Evolutionary conservation across 1,140 invertebrate species (phyloP).

Genomic region (Cyclargus thomasi): DNA sequence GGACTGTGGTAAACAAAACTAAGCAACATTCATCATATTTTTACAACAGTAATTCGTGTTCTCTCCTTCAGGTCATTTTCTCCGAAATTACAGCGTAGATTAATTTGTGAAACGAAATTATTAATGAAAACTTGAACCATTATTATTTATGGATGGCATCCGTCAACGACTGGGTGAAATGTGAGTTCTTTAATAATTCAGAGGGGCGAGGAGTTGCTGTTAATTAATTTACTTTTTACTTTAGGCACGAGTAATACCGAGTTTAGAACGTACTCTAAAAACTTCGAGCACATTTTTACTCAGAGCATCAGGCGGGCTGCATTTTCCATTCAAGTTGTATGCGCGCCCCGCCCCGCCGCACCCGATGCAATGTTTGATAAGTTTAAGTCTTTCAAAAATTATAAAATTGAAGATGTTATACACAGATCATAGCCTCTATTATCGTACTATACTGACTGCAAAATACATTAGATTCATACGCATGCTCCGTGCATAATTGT

Average conservation of each 20-base stretch:
- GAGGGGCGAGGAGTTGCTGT: not conserved
- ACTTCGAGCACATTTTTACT: too few species aligned
- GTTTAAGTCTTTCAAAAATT: too few species aligned
- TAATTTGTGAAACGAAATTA: not conserved
- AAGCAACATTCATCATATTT: not conserved
- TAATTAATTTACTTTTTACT: conserved; percentile 4
- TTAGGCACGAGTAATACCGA: not conserved
- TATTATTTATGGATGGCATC: conserved; percentile 1
- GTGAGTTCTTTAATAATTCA: conserved; percentile 3
- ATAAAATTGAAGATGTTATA: too few species aligned
- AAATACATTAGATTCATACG: too few species aligned
- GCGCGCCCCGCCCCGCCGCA: too few species aligned
- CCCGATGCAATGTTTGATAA: too few species aligned
- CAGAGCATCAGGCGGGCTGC: too few species aligned
- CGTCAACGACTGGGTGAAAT: not conserved
- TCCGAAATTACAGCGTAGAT: not conserved
- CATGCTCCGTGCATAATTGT: too few species aligned
- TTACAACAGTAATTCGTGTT: not conserved
- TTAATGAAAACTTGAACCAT: conserved; percentile 1
- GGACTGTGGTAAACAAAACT: not conserved
- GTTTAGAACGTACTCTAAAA: not conserved
- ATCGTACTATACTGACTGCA: too few species aligned
- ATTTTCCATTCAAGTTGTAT: too few species aligned
- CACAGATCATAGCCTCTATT: too few species aligned
- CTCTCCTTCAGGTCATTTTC: not conserved